These are phyloP conservation scores for Hypomecis atomaria DNA, from an alignment of 2,888 invertebrate species.

Conservation along the genomic window DNA sequence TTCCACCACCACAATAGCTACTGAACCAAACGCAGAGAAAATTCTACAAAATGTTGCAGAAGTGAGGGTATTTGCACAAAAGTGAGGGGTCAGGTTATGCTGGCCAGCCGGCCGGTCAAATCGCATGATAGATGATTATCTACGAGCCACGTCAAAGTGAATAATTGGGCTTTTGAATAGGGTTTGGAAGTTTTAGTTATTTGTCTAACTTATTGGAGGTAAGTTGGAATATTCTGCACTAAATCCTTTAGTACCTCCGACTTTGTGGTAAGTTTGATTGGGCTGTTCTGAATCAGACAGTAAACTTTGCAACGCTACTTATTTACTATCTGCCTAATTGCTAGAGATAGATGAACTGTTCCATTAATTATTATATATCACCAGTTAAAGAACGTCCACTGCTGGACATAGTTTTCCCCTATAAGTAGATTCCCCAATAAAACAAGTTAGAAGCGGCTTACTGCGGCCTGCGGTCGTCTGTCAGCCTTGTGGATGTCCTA, in stretches of 20 bases:
- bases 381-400: too few species aligned
- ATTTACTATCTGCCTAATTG: too few species aligned
- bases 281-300: too few species aligned
- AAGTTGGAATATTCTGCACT: background rate
- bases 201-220: slow-evolving; percentile 39
- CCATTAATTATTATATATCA: too few species aligned
- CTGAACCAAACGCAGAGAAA: slow-evolving; percentile 1
- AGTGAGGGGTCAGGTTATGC: slow-evolving; percentile 55
- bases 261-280: too few species aligned
- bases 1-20: slow-evolving; percentile 48
- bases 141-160: slow-evolving; percentile 81
- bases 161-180: slow-evolving; percentile 80
- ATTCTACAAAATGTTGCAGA: slow-evolving; percentile 37
- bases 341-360: too few species aligned
- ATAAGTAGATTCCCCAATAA: too few species aligned
- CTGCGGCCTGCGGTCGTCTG: too few species aligned
- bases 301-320: too few species aligned
- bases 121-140: slow-evolving; percentile 83
- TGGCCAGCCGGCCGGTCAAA: slow-evolving; percentile 66
- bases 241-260: background rate
- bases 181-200: slow-evolving; percentile 57
- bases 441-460: too few species aligned
- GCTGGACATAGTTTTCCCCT: too few species aligned
- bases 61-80: slow-evolving; percentile 44
- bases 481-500: too few species aligned